Evolutionary conservation across 2,113 vertebrate species (phyloP).

Genomic region (Megaceryle torquata): DNA sequence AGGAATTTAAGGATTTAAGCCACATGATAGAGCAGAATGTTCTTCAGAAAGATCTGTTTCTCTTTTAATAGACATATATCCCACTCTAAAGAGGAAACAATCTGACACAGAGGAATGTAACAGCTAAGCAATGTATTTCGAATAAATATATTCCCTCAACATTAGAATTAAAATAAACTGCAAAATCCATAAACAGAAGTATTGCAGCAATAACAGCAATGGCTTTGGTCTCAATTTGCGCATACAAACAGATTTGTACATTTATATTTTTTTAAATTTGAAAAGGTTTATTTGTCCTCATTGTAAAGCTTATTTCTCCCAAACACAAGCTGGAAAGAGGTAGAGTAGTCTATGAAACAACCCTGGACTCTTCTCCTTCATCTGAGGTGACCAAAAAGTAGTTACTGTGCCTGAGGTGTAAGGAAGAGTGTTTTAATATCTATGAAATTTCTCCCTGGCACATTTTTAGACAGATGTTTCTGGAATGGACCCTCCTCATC

Average conservation of each 20-base stretch:
- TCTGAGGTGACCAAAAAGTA: background rate
- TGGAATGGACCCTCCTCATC: background rate
- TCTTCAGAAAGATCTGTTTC: background rate
- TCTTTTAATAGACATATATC: background rate
- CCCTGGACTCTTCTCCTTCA: background rate
- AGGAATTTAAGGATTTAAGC: background rate
- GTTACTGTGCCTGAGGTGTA: background rate
- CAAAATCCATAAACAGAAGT: background rate
- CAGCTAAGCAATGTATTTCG: background rate
- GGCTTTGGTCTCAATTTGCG: background rate
- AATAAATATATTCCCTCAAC: background rate
- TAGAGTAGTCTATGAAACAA: background rate
- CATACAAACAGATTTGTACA: background rate
- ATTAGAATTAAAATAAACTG: no score
- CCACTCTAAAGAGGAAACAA: background rate
- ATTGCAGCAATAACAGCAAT: background rate
- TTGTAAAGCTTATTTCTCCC: background rate
- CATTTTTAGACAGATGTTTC: background rate
- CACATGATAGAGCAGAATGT: background rate
- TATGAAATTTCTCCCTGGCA: background rate
- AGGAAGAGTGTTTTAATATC: background rate
- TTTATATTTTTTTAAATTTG: background rate
- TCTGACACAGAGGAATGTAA: background rate
- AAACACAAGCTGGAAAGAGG: background rate
- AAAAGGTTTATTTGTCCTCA: background rate